phyloP scores from a whole-genome alignment of 2,888 invertebrate genomes.

The Podotricha telesiphe region DNA sequence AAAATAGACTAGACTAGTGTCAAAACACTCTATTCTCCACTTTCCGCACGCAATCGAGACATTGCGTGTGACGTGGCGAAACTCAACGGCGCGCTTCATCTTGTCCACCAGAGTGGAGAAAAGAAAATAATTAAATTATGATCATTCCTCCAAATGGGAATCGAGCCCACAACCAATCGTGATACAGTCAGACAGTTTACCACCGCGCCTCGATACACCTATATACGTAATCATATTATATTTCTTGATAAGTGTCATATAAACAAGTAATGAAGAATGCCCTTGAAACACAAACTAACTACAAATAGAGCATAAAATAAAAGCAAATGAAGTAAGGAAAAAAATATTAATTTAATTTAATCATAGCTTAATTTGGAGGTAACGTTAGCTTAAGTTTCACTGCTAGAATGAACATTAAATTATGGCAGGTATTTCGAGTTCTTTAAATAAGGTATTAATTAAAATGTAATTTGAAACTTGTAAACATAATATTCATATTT shows the following conservation, averaged over 20 bases:
- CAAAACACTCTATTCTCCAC: too few species aligned
- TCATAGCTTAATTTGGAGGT: constrained; percentile 5
- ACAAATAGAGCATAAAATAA: constrained; percentile 15
- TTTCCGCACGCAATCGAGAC: too few species aligned
- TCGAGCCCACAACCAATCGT: too few species aligned
- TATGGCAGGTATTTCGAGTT: constrained; percentile 2
- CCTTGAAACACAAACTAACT: constrained; percentile 11
- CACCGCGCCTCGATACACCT: not conserved
- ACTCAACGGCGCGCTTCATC: too few species aligned
- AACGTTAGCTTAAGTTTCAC: not conserved
- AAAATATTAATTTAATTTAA: constrained; percentile 10
- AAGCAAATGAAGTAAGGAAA: constrained; percentile 5
- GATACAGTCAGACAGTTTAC: too few species aligned
- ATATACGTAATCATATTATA: not conserved
- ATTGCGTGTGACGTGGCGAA: too few species aligned
- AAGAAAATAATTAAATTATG: too few species aligned
- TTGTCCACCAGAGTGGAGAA: too few species aligned
- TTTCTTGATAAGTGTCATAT: constrained; percentile 17
- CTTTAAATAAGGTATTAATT: not conserved
- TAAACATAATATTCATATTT: not conserved
- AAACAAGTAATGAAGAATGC: constrained; percentile 2
- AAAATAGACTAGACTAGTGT: too few species aligned
- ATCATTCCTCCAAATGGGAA: too few species aligned
- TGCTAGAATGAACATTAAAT: not conserved
- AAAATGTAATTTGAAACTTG: too few species aligned